These are phyloP conservation scores for Hypotaenidia philippensis DNA, from an alignment of 2,797 vertebrate genomes.

Conservation along the genomic window DNA sequence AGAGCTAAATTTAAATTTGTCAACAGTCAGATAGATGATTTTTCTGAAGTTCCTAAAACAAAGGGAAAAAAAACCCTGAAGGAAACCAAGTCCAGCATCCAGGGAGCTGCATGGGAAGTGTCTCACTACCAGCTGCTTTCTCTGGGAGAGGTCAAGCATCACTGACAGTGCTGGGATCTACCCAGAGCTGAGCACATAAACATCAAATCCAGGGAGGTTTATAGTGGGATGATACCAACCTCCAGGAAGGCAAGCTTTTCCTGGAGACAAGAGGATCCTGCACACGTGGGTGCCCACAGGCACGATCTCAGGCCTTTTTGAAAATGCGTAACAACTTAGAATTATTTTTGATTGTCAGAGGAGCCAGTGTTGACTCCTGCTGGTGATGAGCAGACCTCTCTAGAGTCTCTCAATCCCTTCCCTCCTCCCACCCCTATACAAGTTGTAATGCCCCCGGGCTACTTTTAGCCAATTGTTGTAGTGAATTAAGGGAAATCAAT, in stretches of 20 bases:
- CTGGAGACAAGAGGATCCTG: not conserved
- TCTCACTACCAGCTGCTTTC: not conserved
- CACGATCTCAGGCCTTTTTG: not conserved
- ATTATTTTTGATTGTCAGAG: not conserved
- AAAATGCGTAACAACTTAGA: not conserved
- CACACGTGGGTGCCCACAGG: not conserved
- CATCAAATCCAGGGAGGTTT: not conserved
- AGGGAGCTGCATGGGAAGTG: not conserved
- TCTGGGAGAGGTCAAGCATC: not conserved
- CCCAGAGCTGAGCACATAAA: not conserved
- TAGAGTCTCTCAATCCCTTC: not conserved
- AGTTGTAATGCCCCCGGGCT: not conserved
- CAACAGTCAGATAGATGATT: not conserved
- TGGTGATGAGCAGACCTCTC: not conserved
- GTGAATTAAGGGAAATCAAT: not conserved
- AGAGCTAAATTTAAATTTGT: not conserved
- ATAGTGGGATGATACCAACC: not conserved
- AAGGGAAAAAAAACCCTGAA: not conserved
- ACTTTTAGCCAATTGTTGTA: not conserved
- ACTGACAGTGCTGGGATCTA: not conserved
- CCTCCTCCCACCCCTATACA: not conserved
- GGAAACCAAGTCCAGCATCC: not conserved
- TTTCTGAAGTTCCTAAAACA: not conserved
- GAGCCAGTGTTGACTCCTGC: not conserved
- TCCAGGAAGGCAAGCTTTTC: not conserved